Evolutionary conservation across 2,797 vertebrate genomes (phyloP).

Genomic region (Darevskia nairensis): DNA sequence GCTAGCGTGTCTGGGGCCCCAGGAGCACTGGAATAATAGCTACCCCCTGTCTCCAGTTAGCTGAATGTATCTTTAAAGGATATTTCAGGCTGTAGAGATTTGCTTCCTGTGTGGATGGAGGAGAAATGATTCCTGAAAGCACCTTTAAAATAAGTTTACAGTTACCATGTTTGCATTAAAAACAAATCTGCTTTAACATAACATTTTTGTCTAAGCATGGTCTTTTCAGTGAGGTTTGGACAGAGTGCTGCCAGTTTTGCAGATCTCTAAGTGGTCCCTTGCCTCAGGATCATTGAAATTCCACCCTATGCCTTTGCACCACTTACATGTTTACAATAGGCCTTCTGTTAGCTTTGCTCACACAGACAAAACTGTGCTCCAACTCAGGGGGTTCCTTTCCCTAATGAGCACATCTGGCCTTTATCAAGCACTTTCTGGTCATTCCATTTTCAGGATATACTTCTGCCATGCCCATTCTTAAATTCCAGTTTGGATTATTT

Average conservation of each 20-base stretch:
- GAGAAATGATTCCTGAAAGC: neutral
- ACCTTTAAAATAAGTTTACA: neutral
- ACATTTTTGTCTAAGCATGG: accelerated
- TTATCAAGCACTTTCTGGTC: conserved; percentile 15
- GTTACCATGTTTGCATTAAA: neutral
- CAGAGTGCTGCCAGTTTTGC: neutral
- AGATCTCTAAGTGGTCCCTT: conserved; percentile 1
- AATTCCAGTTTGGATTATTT: neutral
- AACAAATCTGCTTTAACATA: neutral
- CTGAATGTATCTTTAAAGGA: neutral
- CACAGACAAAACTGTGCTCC: conserved; percentile 8
- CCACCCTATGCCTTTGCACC: conserved; percentile 19
- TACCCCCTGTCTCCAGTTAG: neutral
- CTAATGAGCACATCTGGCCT: conserved; percentile 25
- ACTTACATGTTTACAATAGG: conserved; percentile 20
- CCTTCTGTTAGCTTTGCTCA: conserved; percentile 33
- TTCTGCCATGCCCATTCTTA: neutral
- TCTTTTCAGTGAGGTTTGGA: neutral
- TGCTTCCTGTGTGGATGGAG: neutral
- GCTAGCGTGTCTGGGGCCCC: neutral
- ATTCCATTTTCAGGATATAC: neutral
- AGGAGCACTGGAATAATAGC: neutral
- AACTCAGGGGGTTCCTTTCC: conserved; percentile 19
- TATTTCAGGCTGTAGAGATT: neutral
- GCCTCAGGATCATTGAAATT: conserved; percentile 35